Evolutionary conservation across 1,140 invertebrate genomes (phyloP).

Genomic region (Manduca sexta): DNA sequence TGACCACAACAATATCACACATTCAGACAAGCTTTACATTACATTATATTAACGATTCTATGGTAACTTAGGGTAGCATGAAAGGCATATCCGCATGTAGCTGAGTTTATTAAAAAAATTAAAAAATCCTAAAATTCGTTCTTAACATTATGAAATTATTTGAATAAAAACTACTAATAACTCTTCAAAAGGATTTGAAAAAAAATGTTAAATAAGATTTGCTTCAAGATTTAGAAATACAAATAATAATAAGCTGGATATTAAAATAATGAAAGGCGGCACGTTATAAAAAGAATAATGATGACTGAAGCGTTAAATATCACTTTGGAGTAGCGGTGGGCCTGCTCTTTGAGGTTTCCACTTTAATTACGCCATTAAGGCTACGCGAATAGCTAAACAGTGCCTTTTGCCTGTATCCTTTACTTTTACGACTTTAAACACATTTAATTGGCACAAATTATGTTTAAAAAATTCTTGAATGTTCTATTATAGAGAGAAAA

Average conservation of each 20-base stretch:
- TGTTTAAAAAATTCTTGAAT: neutral
- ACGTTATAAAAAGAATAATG: slow-evolving; percentile 35
- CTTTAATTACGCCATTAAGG: slow-evolving; percentile 19
- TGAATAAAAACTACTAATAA: too few relatives aligned
- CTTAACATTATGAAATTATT: too few relatives aligned
- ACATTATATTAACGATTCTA: too few relatives aligned
- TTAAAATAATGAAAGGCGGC: slow-evolving; percentile 12
- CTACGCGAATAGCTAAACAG: neutral
- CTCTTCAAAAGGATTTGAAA: too few relatives aligned
- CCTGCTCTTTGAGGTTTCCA: neutral
- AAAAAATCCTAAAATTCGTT: too few relatives aligned
- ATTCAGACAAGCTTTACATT: too few relatives aligned
- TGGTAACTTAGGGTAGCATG: too few relatives aligned
- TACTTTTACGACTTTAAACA: slow-evolving; percentile 4
- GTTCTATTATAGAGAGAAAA: too few relatives aligned
- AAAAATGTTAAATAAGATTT: too few relatives aligned
- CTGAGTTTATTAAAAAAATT: too few relatives aligned
- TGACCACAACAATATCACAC: too few relatives aligned
- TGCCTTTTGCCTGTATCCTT: slow-evolving; percentile 5
- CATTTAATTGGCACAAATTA: neutral
- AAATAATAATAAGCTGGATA: slow-evolving; percentile 8
- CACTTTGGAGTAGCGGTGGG: slow-evolving; percentile 23
- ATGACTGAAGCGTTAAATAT: slow-evolving; percentile 30
- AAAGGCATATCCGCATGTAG: too few relatives aligned
- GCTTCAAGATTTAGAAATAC: slow-evolving; percentile 3